phyloP scores from a whole-genome alignment of 2,113 vertebrate species.

The Phoenicopterus ruber region DNA sequence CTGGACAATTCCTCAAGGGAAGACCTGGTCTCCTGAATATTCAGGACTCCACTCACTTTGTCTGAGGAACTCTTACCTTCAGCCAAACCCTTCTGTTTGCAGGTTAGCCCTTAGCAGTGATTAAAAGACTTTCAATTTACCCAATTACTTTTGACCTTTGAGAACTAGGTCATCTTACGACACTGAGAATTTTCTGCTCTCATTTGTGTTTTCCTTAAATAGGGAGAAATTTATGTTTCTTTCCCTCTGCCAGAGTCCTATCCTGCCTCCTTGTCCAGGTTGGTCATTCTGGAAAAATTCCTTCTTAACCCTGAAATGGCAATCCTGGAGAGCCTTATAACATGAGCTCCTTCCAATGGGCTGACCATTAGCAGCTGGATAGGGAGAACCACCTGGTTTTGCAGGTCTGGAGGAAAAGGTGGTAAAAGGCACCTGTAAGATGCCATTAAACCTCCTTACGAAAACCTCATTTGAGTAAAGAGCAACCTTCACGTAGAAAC shows the following conservation, averaged over 20 bases:
- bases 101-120: neutral
- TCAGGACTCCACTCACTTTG: neutral
- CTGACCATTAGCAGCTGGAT: neutral
- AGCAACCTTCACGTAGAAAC: neutral
- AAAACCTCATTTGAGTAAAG: neutral
- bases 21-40: neutral
- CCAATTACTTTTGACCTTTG: neutral
- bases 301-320: neutral
- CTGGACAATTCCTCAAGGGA: neutral
- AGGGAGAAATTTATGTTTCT: neutral
- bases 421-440: neutral
- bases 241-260: neutral
- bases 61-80: neutral
- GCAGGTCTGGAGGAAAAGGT: neutral
- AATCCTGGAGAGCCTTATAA: neutral
- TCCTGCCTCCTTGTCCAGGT: neutral
- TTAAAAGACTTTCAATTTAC: neutral
- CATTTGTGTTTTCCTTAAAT: neutral
- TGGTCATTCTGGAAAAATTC: neutral
- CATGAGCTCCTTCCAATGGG: neutral
- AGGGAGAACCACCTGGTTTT: neutral
- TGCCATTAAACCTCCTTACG: neutral
- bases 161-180: neutral
- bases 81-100: neutral
- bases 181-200: neutral